phyloP scores from a whole-genome alignment of 2,797 vertebrate genomes.

The Onychomys leucogaster region DNA sequence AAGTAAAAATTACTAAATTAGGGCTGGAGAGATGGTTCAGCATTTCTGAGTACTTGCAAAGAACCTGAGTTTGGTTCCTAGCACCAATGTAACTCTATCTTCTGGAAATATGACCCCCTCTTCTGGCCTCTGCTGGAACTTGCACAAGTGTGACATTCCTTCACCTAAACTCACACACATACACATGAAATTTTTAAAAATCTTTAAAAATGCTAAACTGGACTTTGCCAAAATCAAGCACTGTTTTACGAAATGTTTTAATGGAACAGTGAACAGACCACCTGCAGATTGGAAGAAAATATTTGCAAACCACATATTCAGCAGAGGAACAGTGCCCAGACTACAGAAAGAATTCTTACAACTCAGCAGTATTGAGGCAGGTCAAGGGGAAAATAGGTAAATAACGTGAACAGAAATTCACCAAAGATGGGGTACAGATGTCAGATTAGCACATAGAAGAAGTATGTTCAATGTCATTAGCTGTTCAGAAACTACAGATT shows the following conservation, averaged over 20 bases:
- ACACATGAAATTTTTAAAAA: background rate
- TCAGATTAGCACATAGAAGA: background rate
- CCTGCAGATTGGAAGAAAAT: background rate
- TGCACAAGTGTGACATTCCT: background rate
- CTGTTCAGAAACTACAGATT: background rate
- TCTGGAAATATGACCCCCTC: background rate
- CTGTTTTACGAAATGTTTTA: background rate
- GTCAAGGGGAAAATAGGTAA: slow-evolving; percentile 4
- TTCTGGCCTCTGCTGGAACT: background rate
- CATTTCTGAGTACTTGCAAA: background rate
- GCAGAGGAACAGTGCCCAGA: slow-evolving; percentile 16
- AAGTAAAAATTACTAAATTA: background rate
- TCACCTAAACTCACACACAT: background rate
- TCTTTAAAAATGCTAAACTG: background rate
- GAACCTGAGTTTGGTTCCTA: background rate
- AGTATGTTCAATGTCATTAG: background rate
- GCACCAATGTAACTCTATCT: background rate
- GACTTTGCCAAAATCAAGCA: slow-evolving; percentile 30
- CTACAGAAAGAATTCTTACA: slow-evolving; percentile 37
- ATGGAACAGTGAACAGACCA: background rate
- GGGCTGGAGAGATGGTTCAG: background rate
- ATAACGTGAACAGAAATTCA: background rate
- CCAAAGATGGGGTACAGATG: background rate
- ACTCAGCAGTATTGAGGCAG: background rate
- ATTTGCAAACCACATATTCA: slow-evolving; percentile 29